phyloP scores from a whole-genome alignment of 1,140 invertebrate genomes.

The Acromyrmex echinatior region DNA sequence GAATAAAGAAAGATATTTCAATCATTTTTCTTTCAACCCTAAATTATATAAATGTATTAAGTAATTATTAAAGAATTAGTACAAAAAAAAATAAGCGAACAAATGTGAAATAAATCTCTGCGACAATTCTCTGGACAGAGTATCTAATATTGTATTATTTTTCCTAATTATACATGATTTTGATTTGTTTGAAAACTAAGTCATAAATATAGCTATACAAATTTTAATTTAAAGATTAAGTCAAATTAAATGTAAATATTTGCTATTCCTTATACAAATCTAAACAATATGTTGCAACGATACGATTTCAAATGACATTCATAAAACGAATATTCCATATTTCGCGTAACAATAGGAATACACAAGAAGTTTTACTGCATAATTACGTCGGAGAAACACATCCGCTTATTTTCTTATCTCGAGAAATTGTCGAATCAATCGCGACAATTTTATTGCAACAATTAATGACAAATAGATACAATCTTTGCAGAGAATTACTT shows the following conservation, averaged over 20 bases:
- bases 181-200: not conserved
- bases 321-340: not conserved
- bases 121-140: no score
- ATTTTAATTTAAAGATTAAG: not conserved
- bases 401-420: not conserved
- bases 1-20: not conserved
- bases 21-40: not conserved
- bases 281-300: not conserved
- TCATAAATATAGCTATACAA: no score
- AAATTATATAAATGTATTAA: not conserved
- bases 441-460: not conserved
- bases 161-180: not conserved
- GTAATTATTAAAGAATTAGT: not conserved
- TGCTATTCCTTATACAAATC: not conserved
- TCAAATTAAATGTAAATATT: not conserved
- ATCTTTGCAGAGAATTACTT: not conserved
- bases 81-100: not conserved
- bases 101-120: not conserved
- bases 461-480: constrained; percentile 4
- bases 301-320: not conserved
- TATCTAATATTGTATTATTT: not conserved
- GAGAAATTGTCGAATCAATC: not conserved
- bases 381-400: not conserved
- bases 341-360: not conserved
- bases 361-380: not conserved